Percentiles rank a stretch among this genome's conserved stretches.
Conservation (phyloP, 2,888 invertebrate genomes). For the Andrena chrysosceles region DNA sequence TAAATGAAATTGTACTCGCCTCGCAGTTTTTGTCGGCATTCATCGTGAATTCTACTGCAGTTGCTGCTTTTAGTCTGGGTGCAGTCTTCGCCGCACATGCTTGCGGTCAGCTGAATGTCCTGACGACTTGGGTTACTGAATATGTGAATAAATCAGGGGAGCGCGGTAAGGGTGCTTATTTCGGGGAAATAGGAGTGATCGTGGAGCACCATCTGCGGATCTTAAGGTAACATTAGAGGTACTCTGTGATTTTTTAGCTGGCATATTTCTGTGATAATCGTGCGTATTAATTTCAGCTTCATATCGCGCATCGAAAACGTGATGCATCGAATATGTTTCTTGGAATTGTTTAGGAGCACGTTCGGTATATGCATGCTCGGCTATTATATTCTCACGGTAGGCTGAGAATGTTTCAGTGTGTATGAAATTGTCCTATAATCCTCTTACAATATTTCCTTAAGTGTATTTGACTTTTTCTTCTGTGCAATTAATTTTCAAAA, state of each 20-base stretch:
- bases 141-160: constrained; percentile 29
- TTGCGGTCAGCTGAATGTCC: constrained; percentile 71
- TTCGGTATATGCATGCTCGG: constrained; percentile 64
- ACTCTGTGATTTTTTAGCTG: neutral
- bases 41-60: constrained; percentile 55
- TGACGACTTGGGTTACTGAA: constrained; percentile 54
- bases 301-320: constrained; percentile 72
- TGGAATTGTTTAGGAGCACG: constrained; percentile 78
- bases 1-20: constrained; percentile 62
- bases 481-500: too few species aligned
- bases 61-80: constrained; percentile 59
- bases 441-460: neutral
- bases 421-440: neutral
- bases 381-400: constrained; percentile 60
- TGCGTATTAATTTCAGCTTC: constrained; percentile 60
- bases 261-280: neutral
- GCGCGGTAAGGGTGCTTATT: neutral
- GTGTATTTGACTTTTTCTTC: too few species aligned
- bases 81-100: constrained; percentile 71
- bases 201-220: constrained; percentile 64
- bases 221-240: constrained; percentile 41
- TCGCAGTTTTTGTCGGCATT: constrained; percentile 61
- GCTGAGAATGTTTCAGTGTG: constrained; percentile 1
- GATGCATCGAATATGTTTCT: constrained; percentile 75
- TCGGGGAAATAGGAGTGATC: constrained; percentile 38